Base-by-base conservation (phyloP, 2,797 vertebrate genomes). In the Myotis daubentonii region DNA sequence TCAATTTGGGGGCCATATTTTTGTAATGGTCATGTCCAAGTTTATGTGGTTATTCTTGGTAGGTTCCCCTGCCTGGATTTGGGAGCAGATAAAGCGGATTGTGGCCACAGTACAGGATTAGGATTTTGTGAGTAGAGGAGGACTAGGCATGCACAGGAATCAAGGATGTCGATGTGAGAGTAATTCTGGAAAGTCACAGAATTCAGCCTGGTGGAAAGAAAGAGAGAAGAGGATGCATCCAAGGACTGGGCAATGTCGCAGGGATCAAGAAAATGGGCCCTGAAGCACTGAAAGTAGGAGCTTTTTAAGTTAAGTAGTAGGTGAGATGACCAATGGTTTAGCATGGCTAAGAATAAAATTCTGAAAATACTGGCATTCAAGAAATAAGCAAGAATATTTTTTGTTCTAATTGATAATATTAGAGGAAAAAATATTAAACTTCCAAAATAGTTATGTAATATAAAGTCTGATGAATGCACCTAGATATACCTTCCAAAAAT, bases 391-490 rank as follows among this genome's bases (percentile, higher is more conserved):
- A 23, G 44, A 1, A 57, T 9, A 2, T 19, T 81, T 89, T 53
- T 78, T 87, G 25, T 75, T 95, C 44, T 87, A 51, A 60, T 2
- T 41, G 20, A 36, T n/a, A 23, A 15, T 36, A 65, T 28, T 25
- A 71, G 1, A 92, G 38, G 4, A 57, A 91, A 81, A 62, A 38
- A 10, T 0, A 17, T 28, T 38, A 17, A 57, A 22, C 41, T 85
- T 93, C 85, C 41, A 44, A 75, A 88, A 33, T 66, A 91, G 57
- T 87, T 55, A n/a, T 33, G 57, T 89, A 82, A 75, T 23, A 15
- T 11, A 13, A 85, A 85, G n/a, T 65, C 20, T 93, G 38, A 49
- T 23, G 23, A 83, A 36, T 80, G 57, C 47, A 87, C 51, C 36
- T 75, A 92, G 36, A 79, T 44, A 87, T 44, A 55, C 1, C 12